Evolutionary conservation across 30 jellyfish, hydroid and myxozoan genomes (phyloP).

Genomic region (Calvadosia cruxmelitensis): DNA sequence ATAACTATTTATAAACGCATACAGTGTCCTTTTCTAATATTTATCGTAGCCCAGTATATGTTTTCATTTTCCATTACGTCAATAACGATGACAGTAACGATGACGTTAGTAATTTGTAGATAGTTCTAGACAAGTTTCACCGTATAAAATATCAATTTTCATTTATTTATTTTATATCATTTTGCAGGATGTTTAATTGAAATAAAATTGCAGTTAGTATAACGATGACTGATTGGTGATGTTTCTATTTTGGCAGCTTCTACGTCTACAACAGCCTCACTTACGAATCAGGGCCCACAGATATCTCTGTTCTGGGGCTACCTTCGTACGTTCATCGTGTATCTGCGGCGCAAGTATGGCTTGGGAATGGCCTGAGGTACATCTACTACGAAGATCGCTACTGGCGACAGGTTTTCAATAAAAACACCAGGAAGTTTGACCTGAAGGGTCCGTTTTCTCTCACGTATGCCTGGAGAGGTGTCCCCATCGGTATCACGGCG

Average conservation of each 20-base stretch:
- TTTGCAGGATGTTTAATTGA: too few species aligned
- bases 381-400: constrained; percentile 20
- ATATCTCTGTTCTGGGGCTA: constrained; percentile 20
- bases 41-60: too few species aligned
- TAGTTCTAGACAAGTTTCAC: too few species aligned
- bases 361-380: constrained; percentile 26
- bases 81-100: too few species aligned
- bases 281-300: constrained; percentile 22
- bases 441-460: constrained; percentile 26
- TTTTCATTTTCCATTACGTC: too few species aligned
- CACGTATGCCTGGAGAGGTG: constrained; percentile 33
- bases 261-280: constrained; percentile 36
- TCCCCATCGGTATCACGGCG: constrained; percentile 35
- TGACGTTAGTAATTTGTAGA: too few species aligned
- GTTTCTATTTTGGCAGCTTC: constrained; percentile 4
- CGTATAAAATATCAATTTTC: too few species aligned
- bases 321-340: constrained; percentile 16
- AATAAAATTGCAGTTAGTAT: not conserved
- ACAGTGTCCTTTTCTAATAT: too few species aligned
- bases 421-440: constrained; percentile 9
- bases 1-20: too few species aligned
- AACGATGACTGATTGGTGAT: not conserved
- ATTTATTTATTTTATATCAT: too few species aligned
- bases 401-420: constrained; percentile 38
- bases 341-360: constrained; percentile 43